These are phyloP conservation scores for Tuta absoluta DNA, from an alignment of 2,888 invertebrate genomes.

Conservation along the genomic window DNA sequence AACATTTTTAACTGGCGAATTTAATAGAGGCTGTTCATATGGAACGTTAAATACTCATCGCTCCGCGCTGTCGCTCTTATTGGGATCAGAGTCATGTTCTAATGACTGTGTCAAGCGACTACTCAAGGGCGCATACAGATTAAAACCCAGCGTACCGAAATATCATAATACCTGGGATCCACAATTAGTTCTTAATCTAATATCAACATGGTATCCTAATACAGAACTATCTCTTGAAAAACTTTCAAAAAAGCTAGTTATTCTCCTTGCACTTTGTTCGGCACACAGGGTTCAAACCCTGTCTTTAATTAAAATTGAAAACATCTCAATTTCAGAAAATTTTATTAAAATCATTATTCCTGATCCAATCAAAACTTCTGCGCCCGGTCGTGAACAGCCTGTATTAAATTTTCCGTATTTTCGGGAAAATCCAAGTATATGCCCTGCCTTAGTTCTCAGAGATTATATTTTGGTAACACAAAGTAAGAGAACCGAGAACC, in stretches of 20 bases:
- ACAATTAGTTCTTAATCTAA: constrained; percentile 8
- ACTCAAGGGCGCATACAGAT: constrained; percentile 6
- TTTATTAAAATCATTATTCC: constrained; percentile 27
- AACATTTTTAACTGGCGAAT: background rate
- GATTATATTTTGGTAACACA: constrained; percentile 23
- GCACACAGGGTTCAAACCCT: constrained; percentile 26
- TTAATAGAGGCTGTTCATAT: constrained; percentile 6
- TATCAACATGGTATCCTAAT: constrained; percentile 37
- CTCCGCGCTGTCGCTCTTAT: constrained; percentile 1
- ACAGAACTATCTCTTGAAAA: constrained; percentile 30
- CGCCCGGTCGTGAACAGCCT: constrained; percentile 28
- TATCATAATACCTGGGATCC: constrained; percentile 15
- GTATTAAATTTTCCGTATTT: constrained; percentile 25
- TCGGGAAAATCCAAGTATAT: background rate
- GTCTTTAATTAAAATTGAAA: constrained; percentile 15
- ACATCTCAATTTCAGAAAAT: constrained; percentile 8
- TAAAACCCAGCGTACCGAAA: constrained; percentile 1
- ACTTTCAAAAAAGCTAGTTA: constrained; percentile 38
- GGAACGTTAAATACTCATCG: constrained; percentile 11
- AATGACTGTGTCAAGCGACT: background rate
- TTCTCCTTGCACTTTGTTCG: constrained; percentile 39
- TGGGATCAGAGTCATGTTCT: background rate
- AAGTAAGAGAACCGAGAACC: background rate
- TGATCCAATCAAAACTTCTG: constrained; percentile 33
- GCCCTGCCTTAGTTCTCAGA: constrained; percentile 1